Conservation (phyloP, 35 echinoderm and acorn worm species). For the Apostichopus californicus region DNA sequence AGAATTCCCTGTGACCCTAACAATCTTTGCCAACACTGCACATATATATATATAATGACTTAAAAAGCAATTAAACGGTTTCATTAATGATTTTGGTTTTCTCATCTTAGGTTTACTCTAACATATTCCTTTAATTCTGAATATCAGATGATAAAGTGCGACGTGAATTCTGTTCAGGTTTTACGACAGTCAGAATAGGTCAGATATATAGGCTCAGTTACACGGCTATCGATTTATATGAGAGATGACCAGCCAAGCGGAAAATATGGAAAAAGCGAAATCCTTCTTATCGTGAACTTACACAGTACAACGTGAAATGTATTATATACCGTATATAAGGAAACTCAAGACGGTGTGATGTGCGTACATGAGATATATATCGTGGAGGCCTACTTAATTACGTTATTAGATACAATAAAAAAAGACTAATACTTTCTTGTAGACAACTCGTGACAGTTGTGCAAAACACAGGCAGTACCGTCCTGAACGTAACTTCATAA, state of each 20-base stretch:
- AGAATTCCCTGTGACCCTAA: too few species aligned
- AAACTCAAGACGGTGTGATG: background rate
- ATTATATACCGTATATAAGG: background rate
- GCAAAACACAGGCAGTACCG: background rate
- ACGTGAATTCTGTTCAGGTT: too few species aligned
- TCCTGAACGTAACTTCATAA: background rate
- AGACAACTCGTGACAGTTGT: background rate
- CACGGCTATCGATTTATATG: conserved; percentile 8
- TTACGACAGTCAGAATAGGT: too few species aligned
- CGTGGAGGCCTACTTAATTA: background rate
- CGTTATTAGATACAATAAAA: background rate
- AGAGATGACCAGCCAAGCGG: conserved; percentile 34
- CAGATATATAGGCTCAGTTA: background rate
- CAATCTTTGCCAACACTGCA: too few species aligned
- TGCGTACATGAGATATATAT: background rate
- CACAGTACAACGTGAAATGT: background rate
- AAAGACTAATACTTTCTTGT: too few species aligned
- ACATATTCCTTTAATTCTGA: too few species aligned
- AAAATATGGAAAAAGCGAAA: conserved; percentile 5
- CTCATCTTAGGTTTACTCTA: too few species aligned
- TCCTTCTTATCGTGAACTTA: conserved; percentile 8
- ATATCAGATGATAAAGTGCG: too few species aligned
- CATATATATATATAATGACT: too few species aligned
- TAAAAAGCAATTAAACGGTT: too few species aligned
- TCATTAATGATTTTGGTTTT: too few species aligned